These are phyloP conservation scores for Centropus bengalensis DNA, from an alignment of 2,113 vertebrate genomes.

Conservation along the genomic window DNA sequence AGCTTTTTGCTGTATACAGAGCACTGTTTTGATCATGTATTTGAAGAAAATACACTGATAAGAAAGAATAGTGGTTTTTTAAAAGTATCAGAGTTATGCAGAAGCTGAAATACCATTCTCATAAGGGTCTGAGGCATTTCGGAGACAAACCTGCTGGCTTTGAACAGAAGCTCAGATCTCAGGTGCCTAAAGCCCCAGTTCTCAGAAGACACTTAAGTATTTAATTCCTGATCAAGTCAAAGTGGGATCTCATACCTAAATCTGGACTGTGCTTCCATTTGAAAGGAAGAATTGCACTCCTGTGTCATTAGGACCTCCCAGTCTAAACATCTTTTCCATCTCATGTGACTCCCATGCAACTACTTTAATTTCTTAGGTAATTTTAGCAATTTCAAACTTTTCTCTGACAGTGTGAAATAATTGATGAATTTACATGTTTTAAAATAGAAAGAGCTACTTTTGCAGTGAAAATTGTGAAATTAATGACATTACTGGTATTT, in stretches of 20 bases:
- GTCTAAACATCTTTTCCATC: background rate
- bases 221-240: background rate
- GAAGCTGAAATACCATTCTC: background rate
- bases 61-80: background rate
- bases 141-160: background rate
- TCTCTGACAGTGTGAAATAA: background rate
- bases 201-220: background rate
- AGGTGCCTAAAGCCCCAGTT: background rate
- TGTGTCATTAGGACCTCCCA: background rate
- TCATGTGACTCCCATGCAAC: background rate
- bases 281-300: background rate
- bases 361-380: background rate
- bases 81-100: background rate
- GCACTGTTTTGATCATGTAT: background rate
- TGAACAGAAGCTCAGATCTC: background rate
- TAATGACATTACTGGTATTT: background rate
- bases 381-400: background rate
- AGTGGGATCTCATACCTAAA: background rate
- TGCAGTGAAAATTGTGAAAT: background rate
- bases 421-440: background rate
- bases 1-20: background rate
- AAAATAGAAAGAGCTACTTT: background rate
- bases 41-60: background rate
- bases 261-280: background rate
- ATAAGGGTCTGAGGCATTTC: background rate